phyloP scores from a whole-genome alignment of 53 echinoderm and acorn worm species.

The Paracentrotus lividus region DNA sequence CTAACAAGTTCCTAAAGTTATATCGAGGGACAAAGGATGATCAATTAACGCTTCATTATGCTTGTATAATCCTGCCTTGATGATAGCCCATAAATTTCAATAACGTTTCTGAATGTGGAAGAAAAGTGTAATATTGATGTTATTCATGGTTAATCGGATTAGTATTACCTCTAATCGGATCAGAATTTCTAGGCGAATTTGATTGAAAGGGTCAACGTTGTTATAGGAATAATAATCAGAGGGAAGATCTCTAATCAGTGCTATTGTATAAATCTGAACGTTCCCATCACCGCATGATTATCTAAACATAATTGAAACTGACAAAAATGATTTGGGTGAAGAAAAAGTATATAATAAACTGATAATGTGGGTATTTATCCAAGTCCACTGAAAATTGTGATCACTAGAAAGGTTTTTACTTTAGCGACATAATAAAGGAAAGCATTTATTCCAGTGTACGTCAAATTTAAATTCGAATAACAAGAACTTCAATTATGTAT shows the following conservation, averaged over 20 bases:
- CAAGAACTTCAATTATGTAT: too few species aligned
- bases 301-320: constrained; percentile 62
- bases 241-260: constrained; percentile 49
- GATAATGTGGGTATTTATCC: not conserved
- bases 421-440: not conserved
- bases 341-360: not conserved
- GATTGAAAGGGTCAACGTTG: constrained; percentile 40
- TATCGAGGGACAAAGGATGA: not conserved
- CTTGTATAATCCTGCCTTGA: not conserved
- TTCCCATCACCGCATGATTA: constrained; percentile 30
- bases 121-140: constrained; percentile 61
- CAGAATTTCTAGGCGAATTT: constrained; percentile 40
- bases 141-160: constrained; percentile 61
- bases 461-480: too few species aligned
- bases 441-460: constrained; percentile 4
- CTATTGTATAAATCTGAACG: constrained; percentile 38
- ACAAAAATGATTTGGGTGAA: not conserved
- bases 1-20: not conserved
- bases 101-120: constrained; percentile 36
- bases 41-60: constrained; percentile 37
- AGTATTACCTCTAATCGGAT: constrained; percentile 50
- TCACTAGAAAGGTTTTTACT: not conserved
- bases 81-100: constrained; percentile 8
- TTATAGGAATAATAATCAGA: constrained; percentile 32
- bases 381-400: not conserved